Conservation (phyloP, 2,797 vertebrate genomes). For the Helicolenus hilgendorfi region DNA sequence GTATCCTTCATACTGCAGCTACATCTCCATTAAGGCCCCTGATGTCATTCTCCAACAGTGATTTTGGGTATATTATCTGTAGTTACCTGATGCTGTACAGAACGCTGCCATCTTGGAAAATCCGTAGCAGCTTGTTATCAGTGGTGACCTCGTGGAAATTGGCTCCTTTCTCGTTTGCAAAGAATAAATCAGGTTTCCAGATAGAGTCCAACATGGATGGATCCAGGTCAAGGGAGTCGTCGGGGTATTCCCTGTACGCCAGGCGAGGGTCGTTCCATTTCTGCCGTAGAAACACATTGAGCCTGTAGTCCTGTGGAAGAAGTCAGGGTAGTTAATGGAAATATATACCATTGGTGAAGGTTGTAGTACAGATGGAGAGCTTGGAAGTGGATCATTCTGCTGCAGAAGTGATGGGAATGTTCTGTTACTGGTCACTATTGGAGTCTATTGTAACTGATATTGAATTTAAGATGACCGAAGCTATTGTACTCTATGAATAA, state of each 20-base stretch:
- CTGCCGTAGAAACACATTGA: conserved; percentile 96
- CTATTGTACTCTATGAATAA: neutral
- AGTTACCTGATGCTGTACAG: conserved; percentile 96
- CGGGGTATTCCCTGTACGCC: conserved; percentile 95
- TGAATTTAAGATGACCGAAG: neutral
- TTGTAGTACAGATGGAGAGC: conserved; percentile 6
- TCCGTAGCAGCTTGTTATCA: conserved; percentile 96
- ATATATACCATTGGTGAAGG: conserved; percentile 10
- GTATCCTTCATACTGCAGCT: neutral
- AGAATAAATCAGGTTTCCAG: conserved; percentile 98
- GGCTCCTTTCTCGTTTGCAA: conserved; percentile 97
- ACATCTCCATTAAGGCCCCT: neutral
- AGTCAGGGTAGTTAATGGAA: conserved; percentile 43
- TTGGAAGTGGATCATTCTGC: conserved; percentile 8
- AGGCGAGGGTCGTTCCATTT: conserved; percentile 97
- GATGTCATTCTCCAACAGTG: neutral
- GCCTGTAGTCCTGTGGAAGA: conserved; percentile 93
- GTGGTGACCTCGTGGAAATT: conserved; percentile 97
- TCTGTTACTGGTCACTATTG: neutral
- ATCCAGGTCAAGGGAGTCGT: conserved; percentile 95
- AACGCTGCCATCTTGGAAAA: conserved; percentile 96
- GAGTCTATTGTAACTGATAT: neutral
- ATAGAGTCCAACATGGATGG: conserved; percentile 98
- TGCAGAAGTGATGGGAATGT: neutral
- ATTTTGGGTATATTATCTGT: neutral